Percentiles rank a stretch among this genome's conserved stretches.
Conservation (phyloP, 2,113 vertebrate genomes). For the Ictalurus punctatus region DNA sequence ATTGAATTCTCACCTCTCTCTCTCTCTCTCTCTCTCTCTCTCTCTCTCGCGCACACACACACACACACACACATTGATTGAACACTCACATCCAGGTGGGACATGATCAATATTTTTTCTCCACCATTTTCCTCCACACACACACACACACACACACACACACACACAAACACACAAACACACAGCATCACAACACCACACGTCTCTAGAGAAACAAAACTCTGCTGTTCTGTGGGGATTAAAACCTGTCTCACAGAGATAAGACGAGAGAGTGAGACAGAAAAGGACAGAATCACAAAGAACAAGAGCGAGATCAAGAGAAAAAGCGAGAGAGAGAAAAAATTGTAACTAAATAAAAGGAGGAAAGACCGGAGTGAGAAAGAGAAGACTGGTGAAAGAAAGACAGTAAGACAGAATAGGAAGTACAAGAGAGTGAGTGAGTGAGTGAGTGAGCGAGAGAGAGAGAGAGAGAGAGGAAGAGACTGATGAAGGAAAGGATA, state of each 20-base stretch:
- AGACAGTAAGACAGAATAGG: too few species aligned
- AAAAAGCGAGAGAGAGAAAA: too few species aligned
- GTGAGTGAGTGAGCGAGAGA: neutral
- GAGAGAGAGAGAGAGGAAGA: neutral
- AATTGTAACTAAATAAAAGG: too few species aligned
- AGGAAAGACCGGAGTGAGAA: too few species aligned
- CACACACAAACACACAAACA: constrained; percentile 39
- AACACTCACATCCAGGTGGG: neutral
- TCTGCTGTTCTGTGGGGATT: neutral
- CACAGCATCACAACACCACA: neutral
- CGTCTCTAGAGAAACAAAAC: neutral
- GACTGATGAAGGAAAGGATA: neutral
- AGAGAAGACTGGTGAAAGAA: neutral
- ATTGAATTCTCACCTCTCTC: neutral
- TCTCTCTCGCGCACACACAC: too few species aligned
- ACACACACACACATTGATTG: too few species aligned
- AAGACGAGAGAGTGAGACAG: neutral
- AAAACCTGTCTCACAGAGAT: neutral
- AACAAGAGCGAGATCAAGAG: too few species aligned
- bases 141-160: neutral
- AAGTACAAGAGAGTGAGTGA: neutral
- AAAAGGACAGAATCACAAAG: neutral
- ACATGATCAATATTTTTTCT: neutral
- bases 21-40: neutral
- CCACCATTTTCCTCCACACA: neutral